These are phyloP conservation scores for Notodonta dromedarius DNA, from an alignment of 2,888 invertebrate genomes.

Conservation along the genomic window DNA sequence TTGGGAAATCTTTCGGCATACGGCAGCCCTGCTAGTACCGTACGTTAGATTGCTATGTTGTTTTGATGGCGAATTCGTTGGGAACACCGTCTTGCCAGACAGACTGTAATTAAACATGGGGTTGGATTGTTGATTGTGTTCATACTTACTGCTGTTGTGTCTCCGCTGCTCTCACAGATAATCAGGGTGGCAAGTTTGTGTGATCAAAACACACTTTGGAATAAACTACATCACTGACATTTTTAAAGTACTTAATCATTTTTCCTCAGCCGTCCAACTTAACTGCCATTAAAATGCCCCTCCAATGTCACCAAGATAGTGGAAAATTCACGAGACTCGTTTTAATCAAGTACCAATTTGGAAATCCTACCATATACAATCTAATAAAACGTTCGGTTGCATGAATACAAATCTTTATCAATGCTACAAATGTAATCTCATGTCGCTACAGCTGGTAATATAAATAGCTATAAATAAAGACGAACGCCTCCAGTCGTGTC, in stretches of 20 bases:
- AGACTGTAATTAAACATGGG: slow-evolving; percentile 27
- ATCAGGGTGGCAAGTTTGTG: not conserved
- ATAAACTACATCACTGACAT: not conserved
- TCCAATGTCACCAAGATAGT: not conserved
- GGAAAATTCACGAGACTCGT: not conserved
- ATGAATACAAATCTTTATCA: slow-evolving; percentile 36
- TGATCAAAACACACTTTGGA: not conserved
- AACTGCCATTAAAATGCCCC: not conserved
- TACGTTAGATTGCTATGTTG: slow-evolving; percentile 15
- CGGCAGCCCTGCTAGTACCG: slow-evolving; percentile 25
- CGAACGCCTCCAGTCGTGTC: slow-evolving; percentile 22
- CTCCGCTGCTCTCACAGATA: not conserved
- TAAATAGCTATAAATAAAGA: slow-evolving; percentile 27
- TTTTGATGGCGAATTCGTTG: slow-evolving; percentile 19
- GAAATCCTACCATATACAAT: slow-evolving; percentile 18
- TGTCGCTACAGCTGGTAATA: slow-evolving; percentile 27
- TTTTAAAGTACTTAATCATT: not conserved
- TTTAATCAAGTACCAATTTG: slow-evolving; percentile 9
- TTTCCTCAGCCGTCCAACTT: not conserved
- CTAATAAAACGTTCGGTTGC: slow-evolving; percentile 24
- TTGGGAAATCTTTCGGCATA: slow-evolving; percentile 11
- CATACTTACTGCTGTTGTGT: not conserved
- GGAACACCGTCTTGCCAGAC: slow-evolving; percentile 26
- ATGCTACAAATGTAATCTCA: slow-evolving; percentile 41
- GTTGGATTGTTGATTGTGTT: slow-evolving; percentile 8